Evolutionary conservation across 2,113 vertebrate genomes (phyloP), one percentile per base, ranked within the genome.

Genomic region (Athene noctua): DNA sequence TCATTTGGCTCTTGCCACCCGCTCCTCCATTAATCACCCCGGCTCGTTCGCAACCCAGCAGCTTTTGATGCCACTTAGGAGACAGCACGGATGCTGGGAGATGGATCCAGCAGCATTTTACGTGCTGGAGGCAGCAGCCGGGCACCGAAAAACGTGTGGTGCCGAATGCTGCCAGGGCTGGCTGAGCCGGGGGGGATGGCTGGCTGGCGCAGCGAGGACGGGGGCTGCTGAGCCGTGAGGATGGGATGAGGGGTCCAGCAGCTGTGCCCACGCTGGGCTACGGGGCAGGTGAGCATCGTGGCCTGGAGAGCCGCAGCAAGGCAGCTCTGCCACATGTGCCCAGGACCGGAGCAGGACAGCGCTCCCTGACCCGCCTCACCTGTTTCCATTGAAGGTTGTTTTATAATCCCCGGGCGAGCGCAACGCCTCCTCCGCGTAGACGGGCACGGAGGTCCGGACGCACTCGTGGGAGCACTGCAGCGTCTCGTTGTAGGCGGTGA

Each of bases 401-500:
- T 99, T 99, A 90, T 99, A 99, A 84, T 99, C 99, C 30, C 98
- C 99, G 0, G 99, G 98, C 42, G 99, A 98, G 97, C 98, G 99
- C 96, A 99, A 98, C 67, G 98, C 98, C 97, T 99, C 99, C 42
- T 99, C 99, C 0, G 99, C 97, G 84, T 99, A 99, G 91, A 99
- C 98, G 8, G 99, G 98, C 94, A 99, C 98, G 0, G 99, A 98
- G 2, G 98, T 99, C 78, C 99, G 97, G 38, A 99, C 98, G 17
- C 99, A 99, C 98, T 99, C 99, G 13, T 99, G 99, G 11, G 99
- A 99, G 97, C 99, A 99, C 98, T 99, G 99, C 79, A 99, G 98
- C 77, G 98, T 99, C 97, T 99, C 99, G 2, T 99, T 99, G 97
- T 99, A 99, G 98, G 99, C 99, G 61, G 99, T 99, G 98, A 99